Evolutionary conservation across 2,113 vertebrate genomes (phyloP).

Genomic region (Carlito syrichta): DNA sequence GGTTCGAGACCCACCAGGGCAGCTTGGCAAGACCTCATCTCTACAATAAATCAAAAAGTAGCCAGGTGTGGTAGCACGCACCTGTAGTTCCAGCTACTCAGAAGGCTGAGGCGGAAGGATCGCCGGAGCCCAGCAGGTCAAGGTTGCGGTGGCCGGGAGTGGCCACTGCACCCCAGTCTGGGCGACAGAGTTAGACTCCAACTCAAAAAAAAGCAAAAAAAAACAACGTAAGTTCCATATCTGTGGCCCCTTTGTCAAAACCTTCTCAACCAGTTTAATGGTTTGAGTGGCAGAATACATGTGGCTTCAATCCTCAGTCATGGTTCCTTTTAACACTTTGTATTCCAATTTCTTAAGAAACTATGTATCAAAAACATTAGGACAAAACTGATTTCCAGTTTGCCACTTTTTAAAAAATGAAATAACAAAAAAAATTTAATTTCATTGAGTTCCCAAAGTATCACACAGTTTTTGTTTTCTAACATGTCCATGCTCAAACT

Average conservation of each 20-base stretch:
- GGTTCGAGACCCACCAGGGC: too few species aligned
- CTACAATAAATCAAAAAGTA: too few species aligned
- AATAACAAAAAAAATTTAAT: not conserved
- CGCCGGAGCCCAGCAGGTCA: too few species aligned
- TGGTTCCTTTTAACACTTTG: not conserved
- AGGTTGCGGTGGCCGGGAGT: too few species aligned
- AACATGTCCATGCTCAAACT: not conserved
- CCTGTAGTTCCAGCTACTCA: too few species aligned
- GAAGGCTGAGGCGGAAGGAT: too few species aligned
- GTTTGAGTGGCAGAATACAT: not conserved
- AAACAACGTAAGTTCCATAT: too few species aligned
- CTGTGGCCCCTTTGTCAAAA: not conserved
- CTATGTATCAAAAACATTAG: not conserved
- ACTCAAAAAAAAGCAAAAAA: too few species aligned
- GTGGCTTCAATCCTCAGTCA: not conserved
- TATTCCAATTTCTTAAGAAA: not conserved
- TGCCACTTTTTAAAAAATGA: not conserved
- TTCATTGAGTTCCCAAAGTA: not conserved
- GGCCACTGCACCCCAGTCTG: too few species aligned
- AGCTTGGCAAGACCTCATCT: too few species aligned
- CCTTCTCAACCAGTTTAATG: not conserved
- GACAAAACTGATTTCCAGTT: not conserved
- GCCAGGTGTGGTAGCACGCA: too few species aligned
- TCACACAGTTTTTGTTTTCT: not conserved
- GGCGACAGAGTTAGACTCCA: too few species aligned